Base-by-base conservation (phyloP, 1,140 invertebrate genomes). In the Fopius arisanus region DNA sequence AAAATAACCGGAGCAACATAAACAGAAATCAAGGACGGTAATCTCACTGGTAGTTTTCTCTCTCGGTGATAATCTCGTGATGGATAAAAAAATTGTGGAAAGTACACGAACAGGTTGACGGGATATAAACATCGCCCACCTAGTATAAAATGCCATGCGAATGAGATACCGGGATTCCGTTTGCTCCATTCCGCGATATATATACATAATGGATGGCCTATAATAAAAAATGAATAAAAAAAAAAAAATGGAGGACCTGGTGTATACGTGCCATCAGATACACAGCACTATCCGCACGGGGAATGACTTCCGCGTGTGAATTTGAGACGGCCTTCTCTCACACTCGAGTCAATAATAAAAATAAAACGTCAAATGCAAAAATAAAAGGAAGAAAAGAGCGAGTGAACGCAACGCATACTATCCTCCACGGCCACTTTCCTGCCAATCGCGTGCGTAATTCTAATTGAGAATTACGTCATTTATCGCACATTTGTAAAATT, bases 361-460 rank as follows among this genome's bases (percentile, higher is more conserved):
- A 43, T 68, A 51, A 14, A n/a, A 70, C n/a, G 14, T 29, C 16
- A 67, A 67, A 54, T 54, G 16, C 59, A 59, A 19, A 26, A 59
- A 59, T 59, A 59, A 59, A 67, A 67, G 3, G 7, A 59, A 59
- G 54, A 59, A 59, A 59, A 59, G 6, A 19, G 4, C 21, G 12
- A 59, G 23, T 59, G 54, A 59, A 59, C 54, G 54, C 19, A n/a
- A 59, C 23, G 26, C 26, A 26, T 12, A 26, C 54, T 59, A 59
- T 23, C 23, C 26, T 21, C 37, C 23, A 37, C 19, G n/a, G 40
- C 19, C 59, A 40, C 59, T 65, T 72, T 41, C 63, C 48, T 72
- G 41, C 29, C 62, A 72, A 72, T 72, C 41, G 70, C 70, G 70
- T 72, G 70, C 37, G 70, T 72, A 72, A 72, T 72, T 67, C 70